Evolutionary conservation across 2,113 vertebrate genomes (phyloP).

Genomic region (Brevimyrus niger): DNA sequence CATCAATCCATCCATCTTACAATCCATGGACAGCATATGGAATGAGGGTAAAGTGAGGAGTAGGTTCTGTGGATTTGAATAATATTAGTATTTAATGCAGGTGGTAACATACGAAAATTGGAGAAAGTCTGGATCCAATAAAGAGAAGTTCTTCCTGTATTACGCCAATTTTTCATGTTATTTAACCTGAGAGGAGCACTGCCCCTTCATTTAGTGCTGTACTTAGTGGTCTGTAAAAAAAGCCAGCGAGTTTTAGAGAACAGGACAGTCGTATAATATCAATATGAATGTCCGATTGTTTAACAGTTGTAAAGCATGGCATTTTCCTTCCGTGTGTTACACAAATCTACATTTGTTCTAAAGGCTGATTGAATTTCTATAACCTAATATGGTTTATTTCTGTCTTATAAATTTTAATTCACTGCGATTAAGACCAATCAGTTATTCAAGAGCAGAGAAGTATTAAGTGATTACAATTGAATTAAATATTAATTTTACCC

Average conservation of each 20-base stretch:
- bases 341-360: neutral
- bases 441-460: neutral
- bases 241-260: neutral
- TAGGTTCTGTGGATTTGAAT: neutral
- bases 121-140: neutral
- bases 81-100: neutral
- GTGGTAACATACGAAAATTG: neutral
- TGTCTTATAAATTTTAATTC: neutral
- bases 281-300: neutral
- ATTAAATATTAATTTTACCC: neutral
- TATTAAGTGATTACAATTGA: neutral
- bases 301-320: neutral
- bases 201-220: neutral
- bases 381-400: neutral
- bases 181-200: neutral
- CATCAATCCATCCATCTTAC: neutral
- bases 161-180: neutral
- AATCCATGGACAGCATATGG: neutral
- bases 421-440: neutral
- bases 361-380: neutral
- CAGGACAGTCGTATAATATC: neutral
- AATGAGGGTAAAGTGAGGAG: neutral
- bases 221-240: neutral
- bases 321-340: neutral
- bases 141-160: neutral